Base-by-base conservation (phyloP, 1,140 invertebrate species). In the Pseudomyrmex cubaensis region DNA sequence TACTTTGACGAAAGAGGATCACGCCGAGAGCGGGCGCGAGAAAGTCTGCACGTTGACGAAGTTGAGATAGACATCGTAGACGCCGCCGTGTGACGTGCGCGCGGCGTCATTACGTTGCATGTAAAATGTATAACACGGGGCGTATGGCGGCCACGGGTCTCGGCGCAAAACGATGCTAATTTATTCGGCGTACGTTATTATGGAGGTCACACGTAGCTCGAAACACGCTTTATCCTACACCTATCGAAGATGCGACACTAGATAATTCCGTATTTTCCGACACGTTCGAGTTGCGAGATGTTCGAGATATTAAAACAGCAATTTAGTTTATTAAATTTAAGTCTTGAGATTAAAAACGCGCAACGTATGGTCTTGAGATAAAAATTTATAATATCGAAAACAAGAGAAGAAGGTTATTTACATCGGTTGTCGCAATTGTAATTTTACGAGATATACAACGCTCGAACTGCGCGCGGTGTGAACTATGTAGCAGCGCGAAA, bases 111-210 rank as follows among this genome's bases (percentile, higher is more conserved):
- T 75, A 75, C 20, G 10, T 52, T n/a, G 25, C 48, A 63, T 72
- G 70, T 22, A 73, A 77, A 50, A 72, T 84, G 20, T 78, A 77
- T 63, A 83, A 69, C 73, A 35, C 35, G 35, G 35, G 44, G 44
- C 35, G 1, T 8, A 48, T 56, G 12, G 35, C 17, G 52, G 69
- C 48, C 52, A 75, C 48, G 61, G 35, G 15, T n/a, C 52, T 22
- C 52, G 20, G 59, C 54, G 82, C 35, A 35, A 59, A 78, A 80
- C 78, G 69, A 54, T 84, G 73, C 73, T 83, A 83, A 83, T 84
- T 84, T 84, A 84, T 84, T 77, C 82, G 63, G 17, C 12, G 73
- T 62, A 62, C 73, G 77, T 35, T 78, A 83, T 83, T 78, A 67
- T 62, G 7, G 20, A 48, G 25, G 69, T 72, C 72, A 75, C 44